These are phyloP conservation scores for Podarcis cretensis DNA, from an alignment of 2,113 vertebrate genomes.

Conservation along the genomic window DNA sequence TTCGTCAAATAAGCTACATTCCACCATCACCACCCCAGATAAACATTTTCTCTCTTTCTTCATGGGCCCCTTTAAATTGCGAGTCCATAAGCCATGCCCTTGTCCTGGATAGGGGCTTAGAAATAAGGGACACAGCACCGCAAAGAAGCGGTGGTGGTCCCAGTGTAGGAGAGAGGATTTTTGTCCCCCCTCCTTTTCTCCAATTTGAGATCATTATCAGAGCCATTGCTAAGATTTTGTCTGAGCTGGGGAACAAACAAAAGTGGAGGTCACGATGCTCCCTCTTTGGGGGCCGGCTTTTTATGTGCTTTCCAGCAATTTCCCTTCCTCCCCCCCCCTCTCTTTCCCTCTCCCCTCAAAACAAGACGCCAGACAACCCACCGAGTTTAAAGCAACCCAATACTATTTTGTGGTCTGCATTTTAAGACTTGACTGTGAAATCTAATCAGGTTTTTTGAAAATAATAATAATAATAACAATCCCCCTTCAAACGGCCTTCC, in stretches of 20 bases:
- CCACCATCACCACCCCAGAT: neutral
- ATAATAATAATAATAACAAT: too few species aligned
- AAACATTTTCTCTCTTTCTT: neutral
- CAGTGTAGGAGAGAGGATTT: neutral
- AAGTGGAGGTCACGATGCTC: slow-evolving; percentile 51
- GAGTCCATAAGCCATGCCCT: slow-evolving; percentile 13
- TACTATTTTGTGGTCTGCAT: slow-evolving; percentile 55
- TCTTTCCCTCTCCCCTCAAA: slow-evolving; percentile 18
- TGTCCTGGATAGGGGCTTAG: neutral
- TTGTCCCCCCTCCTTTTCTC: neutral
- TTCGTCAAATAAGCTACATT: slow-evolving; percentile 31
- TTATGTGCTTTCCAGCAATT: slow-evolving; percentile 54
- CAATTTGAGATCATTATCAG: slow-evolving; percentile 63
- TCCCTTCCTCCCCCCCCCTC: slow-evolving; percentile 14
- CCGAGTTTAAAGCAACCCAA: slow-evolving; percentile 59
- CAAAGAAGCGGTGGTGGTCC: neutral
- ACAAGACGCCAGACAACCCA: slow-evolving; percentile 61
- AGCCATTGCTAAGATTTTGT: slow-evolving; percentile 68
- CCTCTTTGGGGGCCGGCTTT: slow-evolving; percentile 14
- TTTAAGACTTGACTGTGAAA: slow-evolving; percentile 53
- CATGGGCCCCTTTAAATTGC: neutral
- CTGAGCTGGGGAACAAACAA: slow-evolving; percentile 51
- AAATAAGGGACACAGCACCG: neutral
- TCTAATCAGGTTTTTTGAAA: slow-evolving; percentile 63
- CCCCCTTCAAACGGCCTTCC: slow-evolving; percentile 75